Evolutionary conservation across 2,113 vertebrate species (phyloP).

Genomic region (Notarius quadriscutis): DNA sequence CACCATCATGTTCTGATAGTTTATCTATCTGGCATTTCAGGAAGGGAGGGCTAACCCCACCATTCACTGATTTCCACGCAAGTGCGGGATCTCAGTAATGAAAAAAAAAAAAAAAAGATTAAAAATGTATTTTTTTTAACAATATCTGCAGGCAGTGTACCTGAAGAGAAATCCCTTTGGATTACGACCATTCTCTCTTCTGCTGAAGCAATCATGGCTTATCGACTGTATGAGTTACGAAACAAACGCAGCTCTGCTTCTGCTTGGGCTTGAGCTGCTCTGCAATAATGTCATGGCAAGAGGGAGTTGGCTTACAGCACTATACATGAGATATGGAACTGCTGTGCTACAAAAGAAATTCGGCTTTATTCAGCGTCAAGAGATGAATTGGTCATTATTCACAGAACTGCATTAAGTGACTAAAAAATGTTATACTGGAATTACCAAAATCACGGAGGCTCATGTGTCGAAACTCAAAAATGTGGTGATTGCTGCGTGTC

Average conservation of each 20-base stretch:
- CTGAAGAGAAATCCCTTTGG: slow-evolving; percentile 42
- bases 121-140: slow-evolving; percentile 39
- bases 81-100: background rate
- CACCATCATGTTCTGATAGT: slow-evolving; percentile 50
- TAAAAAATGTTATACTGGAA: background rate
- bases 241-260: slow-evolving; percentile 38
- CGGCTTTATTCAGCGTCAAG: slow-evolving; percentile 16
- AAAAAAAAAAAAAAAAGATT: background rate
- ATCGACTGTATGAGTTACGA: slow-evolving; percentile 51
- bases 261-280: slow-evolving; percentile 33
- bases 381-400: slow-evolving; percentile 16
- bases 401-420: slow-evolving; percentile 13
- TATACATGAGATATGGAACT: slow-evolving; percentile 34
- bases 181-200: slow-evolving; percentile 44
- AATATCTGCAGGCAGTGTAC: slow-evolving; percentile 24
- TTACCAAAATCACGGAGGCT: background rate
- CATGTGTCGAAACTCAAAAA: slow-evolving; percentile 15
- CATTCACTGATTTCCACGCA: background rate
- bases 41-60: slow-evolving; percentile 32
- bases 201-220: slow-evolving; percentile 51
- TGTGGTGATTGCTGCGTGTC: slow-evolving; percentile 15
- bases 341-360: slow-evolving; percentile 13
- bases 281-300: slow-evolving; percentile 49
- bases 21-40: slow-evolving; percentile 55
- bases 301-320: slow-evolving; percentile 41